Conservation (phyloP, 2,113 vertebrate genomes). For the Pyrgilauda ruficollis region DNA sequence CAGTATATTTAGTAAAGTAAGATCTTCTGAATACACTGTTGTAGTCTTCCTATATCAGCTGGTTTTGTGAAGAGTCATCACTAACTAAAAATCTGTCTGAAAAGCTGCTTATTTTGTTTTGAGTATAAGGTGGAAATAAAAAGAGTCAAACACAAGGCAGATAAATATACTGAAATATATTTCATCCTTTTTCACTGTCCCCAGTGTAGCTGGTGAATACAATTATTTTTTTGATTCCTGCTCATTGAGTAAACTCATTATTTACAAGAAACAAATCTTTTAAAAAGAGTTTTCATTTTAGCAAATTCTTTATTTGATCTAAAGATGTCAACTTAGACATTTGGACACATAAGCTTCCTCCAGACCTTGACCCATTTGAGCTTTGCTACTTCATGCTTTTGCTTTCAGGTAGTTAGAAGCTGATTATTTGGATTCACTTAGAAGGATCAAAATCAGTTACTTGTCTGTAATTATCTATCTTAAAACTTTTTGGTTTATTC, state of each 20-base stretch:
- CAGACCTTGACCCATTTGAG: not conserved
- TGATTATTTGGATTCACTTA: not conserved
- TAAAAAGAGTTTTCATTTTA: not conserved
- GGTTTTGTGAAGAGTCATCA: not conserved
- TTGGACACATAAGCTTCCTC: not conserved
- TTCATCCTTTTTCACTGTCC: not conserved
- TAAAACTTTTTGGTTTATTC: not conserved
- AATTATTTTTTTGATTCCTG: not conserved
- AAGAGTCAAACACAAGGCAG: not conserved
- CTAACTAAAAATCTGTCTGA: not conserved
- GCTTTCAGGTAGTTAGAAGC: not conserved
- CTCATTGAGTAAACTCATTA: not conserved
- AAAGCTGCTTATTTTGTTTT: not conserved
- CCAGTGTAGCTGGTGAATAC: fast-evolving
- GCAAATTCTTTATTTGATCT: not conserved
- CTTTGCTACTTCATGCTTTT: not conserved
- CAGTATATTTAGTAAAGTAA: not conserved
- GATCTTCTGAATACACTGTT: not conserved
- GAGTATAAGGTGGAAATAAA: not conserved
- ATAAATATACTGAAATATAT: not conserved
- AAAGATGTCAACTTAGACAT: not conserved
- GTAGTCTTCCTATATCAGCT: not conserved
- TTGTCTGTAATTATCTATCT: not conserved
- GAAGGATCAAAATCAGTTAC: not conserved
- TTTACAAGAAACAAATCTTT: not conserved